Conservation (phyloP, 1,140 invertebrate genomes). For the Heterodera schachtii region DNA sequence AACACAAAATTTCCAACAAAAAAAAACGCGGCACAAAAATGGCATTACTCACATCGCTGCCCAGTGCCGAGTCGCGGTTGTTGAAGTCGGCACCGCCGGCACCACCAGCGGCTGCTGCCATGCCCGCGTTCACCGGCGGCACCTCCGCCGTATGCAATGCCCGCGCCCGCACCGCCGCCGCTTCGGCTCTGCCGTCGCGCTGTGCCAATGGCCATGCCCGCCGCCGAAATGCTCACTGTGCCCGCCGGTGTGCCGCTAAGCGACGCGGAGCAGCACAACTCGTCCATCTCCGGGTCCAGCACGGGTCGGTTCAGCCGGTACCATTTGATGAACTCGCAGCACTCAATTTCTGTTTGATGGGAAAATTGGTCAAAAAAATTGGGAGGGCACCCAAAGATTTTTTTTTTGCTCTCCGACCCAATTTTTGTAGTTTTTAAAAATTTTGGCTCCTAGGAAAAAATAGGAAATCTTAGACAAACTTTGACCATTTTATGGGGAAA, state of each 20-base stretch:
- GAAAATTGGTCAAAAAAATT: neutral
- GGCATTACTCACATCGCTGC: constrained; percentile 10
- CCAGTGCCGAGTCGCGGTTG: constrained; percentile 24
- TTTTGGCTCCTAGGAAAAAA: no score
- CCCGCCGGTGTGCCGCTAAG: constrained; percentile 5
- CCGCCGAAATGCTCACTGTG: neutral
- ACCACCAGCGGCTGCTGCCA: neutral
- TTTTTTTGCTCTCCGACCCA: no score
- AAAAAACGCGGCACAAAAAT: neutral
- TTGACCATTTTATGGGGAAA: no score
- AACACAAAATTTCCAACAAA: neutral
- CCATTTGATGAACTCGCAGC: constrained; percentile 18
- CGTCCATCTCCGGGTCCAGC: constrained; percentile 25
- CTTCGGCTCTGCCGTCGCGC: neutral
- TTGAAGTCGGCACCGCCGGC: neutral
- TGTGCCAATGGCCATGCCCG: neutral
- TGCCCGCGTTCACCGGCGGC: neutral
- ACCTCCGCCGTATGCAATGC: neutral
- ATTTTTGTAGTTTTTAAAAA: no score
- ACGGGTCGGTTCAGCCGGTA: neutral
- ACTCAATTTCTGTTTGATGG: neutral
- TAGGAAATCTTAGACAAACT: no score
- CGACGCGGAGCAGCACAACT: constrained; percentile 16
- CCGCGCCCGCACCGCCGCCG: neutral
- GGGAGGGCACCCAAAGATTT: neutral